Percentiles rank a stretch among this genome's conserved stretches.
These are phyloP conservation scores for Muraenolepis orangiensis DNA, from an alignment of 2,797 vertebrate genomes.

Conservation along the genomic window DNA sequence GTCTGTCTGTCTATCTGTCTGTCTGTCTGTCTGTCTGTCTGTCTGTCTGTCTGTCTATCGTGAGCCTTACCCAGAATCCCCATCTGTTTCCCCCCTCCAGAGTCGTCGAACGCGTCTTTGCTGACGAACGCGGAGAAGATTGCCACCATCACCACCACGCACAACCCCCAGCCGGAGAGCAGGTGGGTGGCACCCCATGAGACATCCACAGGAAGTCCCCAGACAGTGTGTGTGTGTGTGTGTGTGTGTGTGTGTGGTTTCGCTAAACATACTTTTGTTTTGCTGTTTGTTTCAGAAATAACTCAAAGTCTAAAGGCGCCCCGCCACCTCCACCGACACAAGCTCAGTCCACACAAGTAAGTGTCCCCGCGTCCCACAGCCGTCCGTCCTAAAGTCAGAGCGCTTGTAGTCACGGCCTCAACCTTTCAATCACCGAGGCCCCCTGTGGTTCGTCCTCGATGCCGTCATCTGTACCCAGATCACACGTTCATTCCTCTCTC, in stretches of 20 bases:
- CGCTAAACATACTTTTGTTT: background rate
- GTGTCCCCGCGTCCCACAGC: too few species aligned
- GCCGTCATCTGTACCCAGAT: background rate
- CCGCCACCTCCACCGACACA: constrained; percentile 76
- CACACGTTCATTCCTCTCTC: background rate
- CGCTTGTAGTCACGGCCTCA: background rate
- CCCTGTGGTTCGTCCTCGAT: background rate
- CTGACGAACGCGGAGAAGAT: constrained; percentile 97
- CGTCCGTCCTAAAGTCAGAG: background rate
- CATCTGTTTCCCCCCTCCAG: constrained; percentile 53
- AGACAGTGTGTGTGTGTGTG: background rate
- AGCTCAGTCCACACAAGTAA: constrained; percentile 80
- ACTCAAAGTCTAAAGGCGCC: constrained; percentile 88
- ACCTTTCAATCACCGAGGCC: too few species aligned
- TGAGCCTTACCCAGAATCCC: constrained; percentile 1
- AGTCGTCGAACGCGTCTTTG: constrained; percentile 93
- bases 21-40: background rate
- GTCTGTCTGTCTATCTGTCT: background rate
- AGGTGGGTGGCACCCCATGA: constrained; percentile 42
- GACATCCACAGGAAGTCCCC: background rate
- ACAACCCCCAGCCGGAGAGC: constrained; percentile 81
- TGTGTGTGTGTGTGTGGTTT: background rate
- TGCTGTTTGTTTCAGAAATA: constrained; percentile 78
- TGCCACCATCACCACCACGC: constrained; percentile 95
- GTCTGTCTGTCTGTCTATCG: background rate